phyloP scores from a whole-genome alignment of 2,113 vertebrate species.

The Copsychus sechellarum region DNA sequence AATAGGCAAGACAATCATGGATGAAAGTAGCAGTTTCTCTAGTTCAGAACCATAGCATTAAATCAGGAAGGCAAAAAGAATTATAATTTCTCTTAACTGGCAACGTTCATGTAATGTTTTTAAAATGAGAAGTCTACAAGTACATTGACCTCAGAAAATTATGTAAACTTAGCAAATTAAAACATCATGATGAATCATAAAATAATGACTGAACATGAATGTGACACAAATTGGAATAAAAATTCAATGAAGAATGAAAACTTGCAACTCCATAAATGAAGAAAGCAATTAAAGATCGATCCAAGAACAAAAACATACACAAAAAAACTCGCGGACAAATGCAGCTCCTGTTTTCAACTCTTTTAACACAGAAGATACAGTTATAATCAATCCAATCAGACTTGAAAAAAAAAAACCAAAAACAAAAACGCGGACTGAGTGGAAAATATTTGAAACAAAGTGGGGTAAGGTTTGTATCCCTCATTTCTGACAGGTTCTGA shows the following conservation, averaged over 20 bases:
- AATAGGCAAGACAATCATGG: slow-evolving; percentile 32
- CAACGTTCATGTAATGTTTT: not conserved
- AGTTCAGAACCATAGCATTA: not conserved
- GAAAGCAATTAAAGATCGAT: not conserved
- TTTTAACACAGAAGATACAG: not conserved
- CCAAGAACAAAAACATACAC: not conserved
- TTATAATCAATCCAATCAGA: not conserved
- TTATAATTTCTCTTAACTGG: not conserved
- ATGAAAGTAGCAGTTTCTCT: not conserved
- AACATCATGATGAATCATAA: not conserved
- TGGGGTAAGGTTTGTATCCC: not conserved
- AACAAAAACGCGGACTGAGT: not conserved
- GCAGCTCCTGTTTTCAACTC: not conserved
- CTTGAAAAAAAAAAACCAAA: not conserved
- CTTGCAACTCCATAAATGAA: not conserved
- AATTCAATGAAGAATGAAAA: not conserved
- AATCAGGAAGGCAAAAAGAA: not conserved
- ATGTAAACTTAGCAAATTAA: not conserved
- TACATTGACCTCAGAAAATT: not conserved
- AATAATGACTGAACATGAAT: not conserved
- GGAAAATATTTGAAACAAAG: not conserved
- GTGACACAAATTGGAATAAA: not conserved
- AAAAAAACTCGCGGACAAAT: slow-evolving; percentile 31
- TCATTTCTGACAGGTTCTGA: not conserved
- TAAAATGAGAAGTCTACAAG: not conserved